Percentiles rank a stretch among this genome's conserved stretches.
These are phyloP conservation scores for Tortrix viridana DNA, from an alignment of 2,888 invertebrate genomes.

Conservation along the genomic window DNA sequence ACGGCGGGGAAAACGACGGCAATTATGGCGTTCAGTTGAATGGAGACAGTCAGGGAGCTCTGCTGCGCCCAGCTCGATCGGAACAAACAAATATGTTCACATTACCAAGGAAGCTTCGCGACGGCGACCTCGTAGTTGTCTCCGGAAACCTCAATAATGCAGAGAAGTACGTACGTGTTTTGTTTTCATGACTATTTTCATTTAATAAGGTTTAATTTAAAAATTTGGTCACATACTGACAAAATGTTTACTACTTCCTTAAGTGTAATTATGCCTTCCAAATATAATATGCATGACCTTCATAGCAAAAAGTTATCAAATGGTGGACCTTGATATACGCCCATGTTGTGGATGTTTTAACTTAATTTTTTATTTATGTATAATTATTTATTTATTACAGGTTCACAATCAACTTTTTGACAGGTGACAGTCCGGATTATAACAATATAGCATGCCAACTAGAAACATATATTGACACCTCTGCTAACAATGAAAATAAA, in stretches of 20 bases:
- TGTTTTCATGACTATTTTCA: neutral
- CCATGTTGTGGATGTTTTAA: too few relatives aligned
- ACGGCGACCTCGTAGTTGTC: constrained; percentile 51
- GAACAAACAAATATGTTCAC: constrained; percentile 61
- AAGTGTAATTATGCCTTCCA: neutral
- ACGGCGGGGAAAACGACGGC: constrained; percentile 52
- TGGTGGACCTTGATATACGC: too few relatives aligned
- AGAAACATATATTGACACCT: constrained; percentile 51
- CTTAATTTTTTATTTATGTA: too few relatives aligned
- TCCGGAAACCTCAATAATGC: constrained; percentile 47
- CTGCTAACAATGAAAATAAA: constrained; percentile 41
- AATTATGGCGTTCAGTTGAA: constrained; percentile 54
- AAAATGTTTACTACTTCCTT: neutral
- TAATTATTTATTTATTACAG: constrained; percentile 56
- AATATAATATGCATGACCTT: too few relatives aligned
- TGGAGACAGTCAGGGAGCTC: constrained; percentile 52
- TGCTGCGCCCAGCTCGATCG: constrained; percentile 52
- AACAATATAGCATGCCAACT: constrained; percentile 60
- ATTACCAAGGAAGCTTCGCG: constrained; percentile 56
- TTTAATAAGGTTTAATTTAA: neutral
- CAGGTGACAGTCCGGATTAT: constrained; percentile 54
- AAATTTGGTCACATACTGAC: too few relatives aligned
- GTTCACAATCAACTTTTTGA: constrained; percentile 53
- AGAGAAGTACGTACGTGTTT: constrained; percentile 46
- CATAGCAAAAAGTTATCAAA: too few relatives aligned